Conservation (phyloP, 2,888 invertebrate species). For the Sphinx pinastri region DNA sequence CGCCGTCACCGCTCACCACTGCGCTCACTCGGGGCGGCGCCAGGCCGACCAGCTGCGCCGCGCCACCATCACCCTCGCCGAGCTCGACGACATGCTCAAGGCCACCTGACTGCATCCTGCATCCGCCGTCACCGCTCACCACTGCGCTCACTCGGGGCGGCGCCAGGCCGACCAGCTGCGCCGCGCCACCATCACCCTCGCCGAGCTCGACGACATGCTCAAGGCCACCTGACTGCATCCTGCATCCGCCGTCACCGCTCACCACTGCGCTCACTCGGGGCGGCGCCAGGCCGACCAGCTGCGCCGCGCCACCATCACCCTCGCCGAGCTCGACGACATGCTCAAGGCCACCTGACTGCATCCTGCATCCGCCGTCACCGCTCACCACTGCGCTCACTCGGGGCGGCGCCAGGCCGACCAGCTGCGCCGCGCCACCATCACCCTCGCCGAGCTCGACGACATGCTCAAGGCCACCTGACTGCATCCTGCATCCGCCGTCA, state of each 20-base stretch:
- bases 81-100: slow-evolving; percentile 61
- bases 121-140: too few species aligned
- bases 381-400: too few species aligned
- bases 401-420: slow-evolving; percentile 56
- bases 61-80: slow-evolving; percentile 56
- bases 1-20: too few species aligned
- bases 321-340: slow-evolving; percentile 63
- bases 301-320: slow-evolving; percentile 51
- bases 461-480: slow-evolving; percentile 53
- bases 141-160: slow-evolving; percentile 50
- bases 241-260: too few species aligned
- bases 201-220: slow-evolving; percentile 62
- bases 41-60: slow-evolving; percentile 56
- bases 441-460: slow-evolving; percentile 61
- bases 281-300: slow-evolving; percentile 57
- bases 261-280: too few species aligned
- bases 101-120: slow-evolving; percentile 50
- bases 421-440: slow-evolving; percentile 54
- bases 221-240: slow-evolving; percentile 50
- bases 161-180: slow-evolving; percentile 57
- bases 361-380: too few species aligned
- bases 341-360: slow-evolving; percentile 51
- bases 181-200: slow-evolving; percentile 53
- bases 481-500: too few species aligned
- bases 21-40: slow-evolving; percentile 50